Conservation (phyloP, 2,797 vertebrate species). For the Spheniscus humboldti region DNA sequence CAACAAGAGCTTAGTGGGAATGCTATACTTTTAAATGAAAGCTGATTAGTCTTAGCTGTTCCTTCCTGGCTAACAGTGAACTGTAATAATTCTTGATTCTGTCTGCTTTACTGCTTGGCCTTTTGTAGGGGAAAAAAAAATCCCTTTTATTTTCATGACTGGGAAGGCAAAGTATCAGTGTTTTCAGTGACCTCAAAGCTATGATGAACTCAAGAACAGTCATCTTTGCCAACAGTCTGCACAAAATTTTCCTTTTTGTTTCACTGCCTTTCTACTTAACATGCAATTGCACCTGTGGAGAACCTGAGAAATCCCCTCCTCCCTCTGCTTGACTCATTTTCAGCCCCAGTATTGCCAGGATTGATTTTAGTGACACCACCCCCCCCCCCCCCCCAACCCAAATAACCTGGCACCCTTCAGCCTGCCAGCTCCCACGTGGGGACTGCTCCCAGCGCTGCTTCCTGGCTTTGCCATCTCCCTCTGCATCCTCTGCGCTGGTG, state of each 20-base stretch:
- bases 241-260: background rate
- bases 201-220: background rate
- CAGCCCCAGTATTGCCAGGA: background rate
- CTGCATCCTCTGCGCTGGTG: background rate
- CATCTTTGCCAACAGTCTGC: background rate
- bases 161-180: background rate
- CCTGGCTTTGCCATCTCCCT: background rate
- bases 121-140: background rate
- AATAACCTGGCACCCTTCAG: background rate
- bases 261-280: background rate
- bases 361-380: background rate
- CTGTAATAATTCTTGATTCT: background rate
- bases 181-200: background rate
- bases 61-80: background rate
- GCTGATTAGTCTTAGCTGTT: conserved; percentile 40
- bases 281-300: background rate
- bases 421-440: accelerated
- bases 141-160: background rate
- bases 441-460: background rate
- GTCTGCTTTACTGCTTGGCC: background rate
- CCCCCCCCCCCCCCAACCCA: too few relatives aligned
- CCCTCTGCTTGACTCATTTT: background rate
- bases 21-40: background rate
- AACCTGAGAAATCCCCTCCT: background rate
- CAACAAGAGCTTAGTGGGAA: conserved; percentile 30